These are phyloP conservation scores for Nematostella vectensis DNA, from an alignment of 92 coral and sea anemone genomes.

Conservation along the genomic window DNA sequence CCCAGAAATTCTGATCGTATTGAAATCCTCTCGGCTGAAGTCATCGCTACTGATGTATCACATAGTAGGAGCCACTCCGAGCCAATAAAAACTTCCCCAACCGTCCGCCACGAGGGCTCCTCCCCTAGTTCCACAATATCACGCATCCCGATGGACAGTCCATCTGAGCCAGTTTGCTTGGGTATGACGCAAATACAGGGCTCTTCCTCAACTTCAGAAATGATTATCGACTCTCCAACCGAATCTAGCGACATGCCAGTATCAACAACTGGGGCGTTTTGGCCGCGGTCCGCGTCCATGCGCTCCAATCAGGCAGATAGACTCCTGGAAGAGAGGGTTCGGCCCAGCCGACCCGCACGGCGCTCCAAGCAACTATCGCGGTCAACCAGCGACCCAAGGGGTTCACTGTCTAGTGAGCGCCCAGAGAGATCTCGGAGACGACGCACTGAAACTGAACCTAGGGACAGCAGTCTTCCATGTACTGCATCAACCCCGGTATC, in stretches of 20 bases:
- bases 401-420: conserved; percentile 29
- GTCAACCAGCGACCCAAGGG: conserved; percentile 72
- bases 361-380: conserved; percentile 54
- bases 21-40: conserved; percentile 3
- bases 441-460: conserved; percentile 37
- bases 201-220: conserved; percentile 31
- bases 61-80: neutral
- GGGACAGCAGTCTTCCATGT: too few relatives aligned
- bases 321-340: conserved; percentile 6
- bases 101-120: conserved; percentile 6
- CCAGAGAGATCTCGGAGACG: conserved; percentile 35
- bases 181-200: conserved; percentile 43
- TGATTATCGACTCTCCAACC: conserved; percentile 25
- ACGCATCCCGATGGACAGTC: conserved; percentile 64
- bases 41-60: neutral
- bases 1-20: neutral
- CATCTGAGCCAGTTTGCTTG: conserved; percentile 64
- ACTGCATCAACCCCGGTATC: too few relatives aligned
- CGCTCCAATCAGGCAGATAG: conserved; percentile 16
- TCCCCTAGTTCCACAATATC: conserved; percentile 8
- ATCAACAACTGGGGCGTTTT: conserved; percentile 2
- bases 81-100: neutral
- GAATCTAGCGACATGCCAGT: conserved; percentile 1
- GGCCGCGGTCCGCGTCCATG: conserved; percentile 11
- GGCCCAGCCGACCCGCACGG: conserved; percentile 33